These are phyloP conservation scores for Anser cygnoides DNA, from an alignment of 2,113 vertebrate species.

Conservation along the genomic window DNA sequence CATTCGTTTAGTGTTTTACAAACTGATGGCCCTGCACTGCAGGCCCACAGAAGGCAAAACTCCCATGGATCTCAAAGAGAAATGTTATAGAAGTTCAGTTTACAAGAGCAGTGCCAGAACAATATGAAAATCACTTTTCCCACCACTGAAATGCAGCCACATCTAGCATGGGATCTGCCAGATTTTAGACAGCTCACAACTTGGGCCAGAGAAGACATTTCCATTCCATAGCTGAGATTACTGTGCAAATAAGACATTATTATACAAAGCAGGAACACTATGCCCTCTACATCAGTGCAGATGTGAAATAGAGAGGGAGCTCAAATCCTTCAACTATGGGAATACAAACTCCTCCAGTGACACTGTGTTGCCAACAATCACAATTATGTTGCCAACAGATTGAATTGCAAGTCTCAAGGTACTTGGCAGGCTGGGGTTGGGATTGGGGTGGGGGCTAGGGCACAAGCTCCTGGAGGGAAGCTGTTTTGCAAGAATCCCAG, in stretches of 20 bases:
- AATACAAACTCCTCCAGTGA: not conserved
- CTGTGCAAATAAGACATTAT: slow-evolving; percentile 16
- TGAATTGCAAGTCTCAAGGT: not conserved
- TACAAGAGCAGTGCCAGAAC: slow-evolving; percentile 27
- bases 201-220: slow-evolving; percentile 28
- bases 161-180: slow-evolving; percentile 30
- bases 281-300: not conserved
- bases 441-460: not conserved
- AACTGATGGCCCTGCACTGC: not conserved
- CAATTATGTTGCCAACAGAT: not conserved
- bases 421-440: not conserved
- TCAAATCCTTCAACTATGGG: not conserved
- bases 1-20: not conserved
- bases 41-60: not conserved
- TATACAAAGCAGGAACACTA: not conserved
- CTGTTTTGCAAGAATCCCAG: not conserved
- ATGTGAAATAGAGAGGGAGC: not conserved
- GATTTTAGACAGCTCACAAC: not conserved
- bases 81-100: slow-evolving; percentile 16
- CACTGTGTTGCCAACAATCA: not conserved
- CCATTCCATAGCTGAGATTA: slow-evolving; percentile 12
- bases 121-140: slow-evolving; percentile 40
- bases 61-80: slow-evolving; percentile 27
- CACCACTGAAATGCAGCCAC: slow-evolving; percentile 33
- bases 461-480: not conserved